Evolutionary conservation across 37 sponge, comb jelly and placozoan genomes (phyloP).

Genomic region (Halichondria panicea): DNA sequence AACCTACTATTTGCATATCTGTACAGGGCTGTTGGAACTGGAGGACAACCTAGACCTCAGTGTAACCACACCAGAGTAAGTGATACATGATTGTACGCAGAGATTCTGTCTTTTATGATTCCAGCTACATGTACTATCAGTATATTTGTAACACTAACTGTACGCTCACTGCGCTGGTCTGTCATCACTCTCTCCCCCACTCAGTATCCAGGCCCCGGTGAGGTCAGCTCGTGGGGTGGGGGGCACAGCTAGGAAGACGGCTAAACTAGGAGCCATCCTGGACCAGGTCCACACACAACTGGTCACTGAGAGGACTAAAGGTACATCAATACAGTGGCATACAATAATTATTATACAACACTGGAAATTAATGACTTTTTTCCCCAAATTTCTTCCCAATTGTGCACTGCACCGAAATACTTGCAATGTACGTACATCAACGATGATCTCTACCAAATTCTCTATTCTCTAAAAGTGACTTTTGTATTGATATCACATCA

Average conservation of each 20-base stretch:
- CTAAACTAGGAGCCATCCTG: slow-evolving; percentile 39
- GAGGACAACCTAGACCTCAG: slow-evolving; percentile 62
- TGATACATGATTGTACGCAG: neutral
- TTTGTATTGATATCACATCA: too few species aligned
- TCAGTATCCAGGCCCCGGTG: slow-evolving; percentile 32
- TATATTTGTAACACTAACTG: neutral
- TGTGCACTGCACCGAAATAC: too few species aligned
- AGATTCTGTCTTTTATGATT: neutral
- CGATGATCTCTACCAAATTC: too few species aligned
- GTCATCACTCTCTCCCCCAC: neutral
- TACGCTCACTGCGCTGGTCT: neutral
- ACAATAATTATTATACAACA: neutral
- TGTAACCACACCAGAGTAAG: slow-evolving; percentile 60
- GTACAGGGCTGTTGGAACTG: slow-evolving; percentile 74
- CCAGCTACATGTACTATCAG: too few species aligned
- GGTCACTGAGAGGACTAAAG: slow-evolving; percentile 20
- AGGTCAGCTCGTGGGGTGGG: slow-evolving; percentile 30
- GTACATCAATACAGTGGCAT: neutral
- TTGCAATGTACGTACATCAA: too few species aligned
- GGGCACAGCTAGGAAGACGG: slow-evolving; percentile 32
- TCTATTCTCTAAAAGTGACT: too few species aligned
- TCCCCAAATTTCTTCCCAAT: too few species aligned
- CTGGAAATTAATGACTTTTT: too few species aligned
- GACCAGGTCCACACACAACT: slow-evolving; percentile 54
- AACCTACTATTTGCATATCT: neutral